Percentiles rank a stretch among this genome's conserved stretches.
Conservation (phyloP, 2,888 invertebrate genomes). For the Agrotis ipsilon region DNA sequence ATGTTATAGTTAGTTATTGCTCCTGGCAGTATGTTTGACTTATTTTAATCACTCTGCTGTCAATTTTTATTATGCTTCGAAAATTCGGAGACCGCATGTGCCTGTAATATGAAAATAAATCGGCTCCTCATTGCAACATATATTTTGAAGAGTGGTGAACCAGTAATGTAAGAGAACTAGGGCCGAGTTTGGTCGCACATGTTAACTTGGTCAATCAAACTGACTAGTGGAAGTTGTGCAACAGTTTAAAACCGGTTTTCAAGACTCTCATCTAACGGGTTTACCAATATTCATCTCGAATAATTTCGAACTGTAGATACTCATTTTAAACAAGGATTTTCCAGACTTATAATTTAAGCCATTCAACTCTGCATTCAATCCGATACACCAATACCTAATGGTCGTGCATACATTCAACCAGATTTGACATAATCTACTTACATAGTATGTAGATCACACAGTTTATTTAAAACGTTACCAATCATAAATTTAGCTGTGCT, state of each 20-base stretch:
- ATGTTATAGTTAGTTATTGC: not conserved
- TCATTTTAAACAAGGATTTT: conserved; percentile 1
- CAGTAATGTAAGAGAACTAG: conserved; percentile 4
- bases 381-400: conserved; percentile 25
- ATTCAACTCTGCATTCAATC: conserved; percentile 35
- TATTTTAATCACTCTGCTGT: not conserved
- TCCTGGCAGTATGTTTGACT: not conserved
- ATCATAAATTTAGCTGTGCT: conserved; percentile 42
- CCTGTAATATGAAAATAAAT: not conserved
- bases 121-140: not conserved
- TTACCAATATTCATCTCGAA: not conserved
- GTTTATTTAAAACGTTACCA: conserved; percentile 19
- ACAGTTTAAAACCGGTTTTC: not conserved
- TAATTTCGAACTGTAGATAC: not conserved
- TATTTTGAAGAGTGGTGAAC: not conserved
- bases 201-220: conserved; percentile 9
- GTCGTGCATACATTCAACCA: conserved; percentile 43
- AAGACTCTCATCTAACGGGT: not conserved
- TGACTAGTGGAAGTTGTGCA: not conserved
- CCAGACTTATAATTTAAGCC: conserved; percentile 13
- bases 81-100: not conserved
- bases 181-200: not conserved
- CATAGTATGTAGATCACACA: conserved; percentile 57
- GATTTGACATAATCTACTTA: conserved; percentile 51
- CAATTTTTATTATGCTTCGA: not conserved